These are phyloP conservation scores for Aphelinus certus DNA, from an alignment of 1,140 invertebrate species.

Conservation along the genomic window DNA sequence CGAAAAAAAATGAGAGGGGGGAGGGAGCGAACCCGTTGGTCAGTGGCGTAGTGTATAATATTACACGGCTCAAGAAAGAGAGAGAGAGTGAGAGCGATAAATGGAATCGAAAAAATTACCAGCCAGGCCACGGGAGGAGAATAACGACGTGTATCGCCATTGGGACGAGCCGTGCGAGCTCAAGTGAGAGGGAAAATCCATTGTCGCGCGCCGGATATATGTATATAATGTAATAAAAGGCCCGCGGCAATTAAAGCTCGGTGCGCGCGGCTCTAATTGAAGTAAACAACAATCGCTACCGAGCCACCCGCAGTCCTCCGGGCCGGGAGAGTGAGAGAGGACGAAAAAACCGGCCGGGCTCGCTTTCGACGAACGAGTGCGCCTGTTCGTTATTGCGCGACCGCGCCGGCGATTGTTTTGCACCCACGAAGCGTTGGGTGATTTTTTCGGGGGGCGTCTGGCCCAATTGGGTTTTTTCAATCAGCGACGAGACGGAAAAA, in stretches of 20 bases:
- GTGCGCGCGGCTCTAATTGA: neutral
- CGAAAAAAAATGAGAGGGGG: no score
- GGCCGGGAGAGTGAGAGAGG: no score
- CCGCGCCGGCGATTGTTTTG: no score
- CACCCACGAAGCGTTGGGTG: neutral
- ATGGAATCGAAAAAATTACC: neutral
- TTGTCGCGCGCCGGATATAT: constrained; percentile 3
- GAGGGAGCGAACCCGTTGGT: no score
- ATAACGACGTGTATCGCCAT: neutral
- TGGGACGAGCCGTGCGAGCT: neutral
- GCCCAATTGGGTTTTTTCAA: no score
- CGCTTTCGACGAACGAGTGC: neutral
- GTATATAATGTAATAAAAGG: neutral
- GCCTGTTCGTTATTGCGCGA: neutral
- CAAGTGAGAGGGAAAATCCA: neutral
- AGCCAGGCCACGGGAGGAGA: neutral
- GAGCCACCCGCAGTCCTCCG: no score
- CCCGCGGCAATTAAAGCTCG: neutral
- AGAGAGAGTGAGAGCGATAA: neutral
- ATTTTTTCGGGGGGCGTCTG: neutral
- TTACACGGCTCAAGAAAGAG: neutral
- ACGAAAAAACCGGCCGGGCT: no score
- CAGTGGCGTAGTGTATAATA: no score
- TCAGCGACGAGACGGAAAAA: no score
- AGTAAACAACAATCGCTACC: neutral